These are phyloP conservation scores for Rousettus leschenaultii DNA, from an alignment of 2,113 vertebrate species.

Conservation along the genomic window DNA sequence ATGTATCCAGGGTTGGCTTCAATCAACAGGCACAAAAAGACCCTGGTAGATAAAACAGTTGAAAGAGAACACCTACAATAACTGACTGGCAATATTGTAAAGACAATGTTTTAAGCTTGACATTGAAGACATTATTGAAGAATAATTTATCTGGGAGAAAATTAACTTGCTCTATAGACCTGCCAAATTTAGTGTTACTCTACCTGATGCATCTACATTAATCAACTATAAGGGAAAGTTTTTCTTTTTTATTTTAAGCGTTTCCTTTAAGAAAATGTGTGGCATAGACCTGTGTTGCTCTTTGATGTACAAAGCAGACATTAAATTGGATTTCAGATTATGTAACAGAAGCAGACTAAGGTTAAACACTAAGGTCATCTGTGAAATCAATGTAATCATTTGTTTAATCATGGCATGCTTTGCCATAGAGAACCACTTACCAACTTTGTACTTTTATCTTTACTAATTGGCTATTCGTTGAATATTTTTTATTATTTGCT, in stretches of 20 bases:
- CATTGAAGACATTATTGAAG: not conserved
- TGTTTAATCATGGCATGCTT: not conserved
- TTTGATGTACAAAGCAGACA: constrained; percentile 33
- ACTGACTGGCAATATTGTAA: constrained; percentile 16
- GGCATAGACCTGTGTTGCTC: not conserved
- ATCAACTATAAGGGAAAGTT: not conserved
- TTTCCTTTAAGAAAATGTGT: constrained; percentile 46
- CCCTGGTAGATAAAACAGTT: constrained; percentile 3
- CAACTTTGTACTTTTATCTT: not conserved
- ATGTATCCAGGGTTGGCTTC: not conserved
- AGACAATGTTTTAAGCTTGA: not conserved
- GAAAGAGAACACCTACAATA: not conserved
- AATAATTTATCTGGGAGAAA: constrained; percentile 49
- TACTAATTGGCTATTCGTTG: not conserved
- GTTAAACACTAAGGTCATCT: not conserved
- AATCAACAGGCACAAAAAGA: constrained; percentile 37
- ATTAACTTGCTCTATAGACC: not conserved
- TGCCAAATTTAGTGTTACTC: constrained; percentile 3
- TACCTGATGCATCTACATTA: not conserved
- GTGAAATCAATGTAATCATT: not conserved
- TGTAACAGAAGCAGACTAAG: not conserved
- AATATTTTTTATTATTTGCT: not conserved
- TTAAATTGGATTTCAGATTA: constrained; percentile 42
- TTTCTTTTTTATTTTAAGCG: constrained; percentile 21
- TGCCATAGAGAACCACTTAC: not conserved